phyloP scores from a whole-genome alignment of 2,888 invertebrate genomes.

The Eucriotettix oculatus region DNA sequence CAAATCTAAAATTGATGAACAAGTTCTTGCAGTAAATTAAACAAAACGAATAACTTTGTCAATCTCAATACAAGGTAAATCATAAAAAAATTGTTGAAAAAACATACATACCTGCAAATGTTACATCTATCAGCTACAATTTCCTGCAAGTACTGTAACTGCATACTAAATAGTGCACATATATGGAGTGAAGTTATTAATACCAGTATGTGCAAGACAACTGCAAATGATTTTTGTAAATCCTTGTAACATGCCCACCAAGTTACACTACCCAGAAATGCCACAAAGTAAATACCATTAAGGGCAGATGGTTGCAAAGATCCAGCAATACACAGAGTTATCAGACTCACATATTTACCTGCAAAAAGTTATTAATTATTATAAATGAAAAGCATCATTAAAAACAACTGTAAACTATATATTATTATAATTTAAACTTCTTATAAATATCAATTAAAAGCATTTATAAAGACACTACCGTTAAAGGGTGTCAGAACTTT shows the following conservation, averaged over 20 bases:
- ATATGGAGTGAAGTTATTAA: slow-evolving; percentile 63
- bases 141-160: slow-evolving; percentile 66
- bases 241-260: slow-evolving; percentile 73
- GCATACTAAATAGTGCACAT: slow-evolving; percentile 57
- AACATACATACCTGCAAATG: slow-evolving; percentile 8
- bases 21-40: too few relatives aligned
- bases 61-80: too few relatives aligned
- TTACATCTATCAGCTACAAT: slow-evolving; percentile 22
- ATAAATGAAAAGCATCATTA: background rate
- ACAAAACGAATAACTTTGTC: too few relatives aligned
- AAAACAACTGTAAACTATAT: background rate
- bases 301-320: slow-evolving; percentile 68
- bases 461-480: too few relatives aligned
- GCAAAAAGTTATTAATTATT: background rate
- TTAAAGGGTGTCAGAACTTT: background rate
- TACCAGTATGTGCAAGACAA: slow-evolving; percentile 51
- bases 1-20: too few relatives aligned
- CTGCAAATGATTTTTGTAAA: slow-evolving; percentile 59
- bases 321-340: slow-evolving; percentile 52
- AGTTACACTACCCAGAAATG: slow-evolving; percentile 69
- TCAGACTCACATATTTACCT: slow-evolving; percentile 29
- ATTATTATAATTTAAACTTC: background rate
- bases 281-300: slow-evolving; percentile 71
- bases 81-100: too few relatives aligned
- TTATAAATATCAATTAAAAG: background rate